Evolutionary conservation across 2,888 invertebrate genomes (phyloP).

Genomic region (Melanargia galathea): DNA sequence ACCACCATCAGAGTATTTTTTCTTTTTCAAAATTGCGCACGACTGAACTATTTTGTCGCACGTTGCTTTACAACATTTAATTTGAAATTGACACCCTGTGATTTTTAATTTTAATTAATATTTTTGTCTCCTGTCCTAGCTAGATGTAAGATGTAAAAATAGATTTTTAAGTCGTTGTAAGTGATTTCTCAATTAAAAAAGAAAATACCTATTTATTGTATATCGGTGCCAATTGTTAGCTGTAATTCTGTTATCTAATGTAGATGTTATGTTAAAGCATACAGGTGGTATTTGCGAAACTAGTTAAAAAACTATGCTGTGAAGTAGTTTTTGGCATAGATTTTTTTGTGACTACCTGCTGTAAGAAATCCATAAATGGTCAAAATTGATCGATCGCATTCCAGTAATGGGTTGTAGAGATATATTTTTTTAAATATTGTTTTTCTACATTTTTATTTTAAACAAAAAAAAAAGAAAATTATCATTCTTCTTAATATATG

Average conservation of each 20-base stretch:
- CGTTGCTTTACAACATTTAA: slow-evolving; percentile 5
- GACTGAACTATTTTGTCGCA: slow-evolving; percentile 20
- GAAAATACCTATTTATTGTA: slow-evolving; percentile 32
- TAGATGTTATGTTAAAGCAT: slow-evolving; percentile 7
- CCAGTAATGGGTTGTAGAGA: not conserved
- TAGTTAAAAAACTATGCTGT: not conserved
- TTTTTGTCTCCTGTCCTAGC: slow-evolving; percentile 18
- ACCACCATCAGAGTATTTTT: slow-evolving; percentile 1
- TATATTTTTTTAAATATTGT: not conserved
- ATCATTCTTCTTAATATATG: not conserved
- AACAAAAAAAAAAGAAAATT: too few relatives aligned
- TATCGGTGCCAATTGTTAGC: slow-evolving; percentile 39
- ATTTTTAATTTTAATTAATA: slow-evolving; percentile 21
- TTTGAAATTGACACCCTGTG: slow-evolving; percentile 28
- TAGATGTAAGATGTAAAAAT: slow-evolving; percentile 27
- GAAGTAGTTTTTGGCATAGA: not conserved
- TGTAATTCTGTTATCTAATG: slow-evolving; percentile 17
- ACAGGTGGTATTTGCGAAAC: slow-evolving; percentile 10
- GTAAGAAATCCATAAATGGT: not conserved
- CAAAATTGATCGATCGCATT: not conserved
- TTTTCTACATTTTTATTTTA: not conserved
- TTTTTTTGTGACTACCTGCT: not conserved
- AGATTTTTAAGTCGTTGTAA: slow-evolving; percentile 19
- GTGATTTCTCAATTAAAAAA: slow-evolving; percentile 26
- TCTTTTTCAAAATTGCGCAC: slow-evolving; percentile 32